Evolutionary conservation across 2,797 vertebrate genomes (phyloP).

Genomic region (Falco peregrinus): DNA sequence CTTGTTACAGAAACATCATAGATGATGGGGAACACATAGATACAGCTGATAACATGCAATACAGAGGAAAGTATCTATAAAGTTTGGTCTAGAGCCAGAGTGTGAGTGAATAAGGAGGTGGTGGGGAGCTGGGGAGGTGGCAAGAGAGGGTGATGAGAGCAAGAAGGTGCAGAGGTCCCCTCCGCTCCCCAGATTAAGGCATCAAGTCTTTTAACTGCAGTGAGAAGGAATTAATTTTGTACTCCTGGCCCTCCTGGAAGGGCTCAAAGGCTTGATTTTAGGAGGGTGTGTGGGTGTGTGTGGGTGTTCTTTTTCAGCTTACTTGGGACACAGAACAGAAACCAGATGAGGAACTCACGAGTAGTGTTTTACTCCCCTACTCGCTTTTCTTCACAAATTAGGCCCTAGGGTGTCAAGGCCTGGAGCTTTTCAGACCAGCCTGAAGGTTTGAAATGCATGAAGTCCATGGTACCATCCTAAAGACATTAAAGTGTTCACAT

Average conservation of each 20-base stretch:
- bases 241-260: not conserved
- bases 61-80: not conserved
- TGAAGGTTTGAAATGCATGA: not conserved
- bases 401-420: not conserved
- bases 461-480: not conserved
- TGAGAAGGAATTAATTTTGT: not conserved
- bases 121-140: not conserved
- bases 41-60: not conserved
- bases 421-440: not conserved
- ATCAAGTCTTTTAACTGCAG: not conserved
- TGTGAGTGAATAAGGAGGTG: accelerated
- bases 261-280: not conserved
- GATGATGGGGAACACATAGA: not conserved
- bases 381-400: not conserved
- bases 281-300: too few species aligned
- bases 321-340: not conserved
- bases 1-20: not conserved
- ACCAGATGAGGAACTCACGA: not conserved
- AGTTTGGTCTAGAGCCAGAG: not conserved
- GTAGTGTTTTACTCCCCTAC: not conserved
- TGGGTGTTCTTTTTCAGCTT: not conserved
- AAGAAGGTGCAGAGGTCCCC: not conserved
- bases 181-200: not conserved
- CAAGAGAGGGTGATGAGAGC: not conserved
- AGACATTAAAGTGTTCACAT: not conserved